Base-by-base conservation (phyloP, 2,113 vertebrate species). In the Phoxinus phoxinus region DNA sequence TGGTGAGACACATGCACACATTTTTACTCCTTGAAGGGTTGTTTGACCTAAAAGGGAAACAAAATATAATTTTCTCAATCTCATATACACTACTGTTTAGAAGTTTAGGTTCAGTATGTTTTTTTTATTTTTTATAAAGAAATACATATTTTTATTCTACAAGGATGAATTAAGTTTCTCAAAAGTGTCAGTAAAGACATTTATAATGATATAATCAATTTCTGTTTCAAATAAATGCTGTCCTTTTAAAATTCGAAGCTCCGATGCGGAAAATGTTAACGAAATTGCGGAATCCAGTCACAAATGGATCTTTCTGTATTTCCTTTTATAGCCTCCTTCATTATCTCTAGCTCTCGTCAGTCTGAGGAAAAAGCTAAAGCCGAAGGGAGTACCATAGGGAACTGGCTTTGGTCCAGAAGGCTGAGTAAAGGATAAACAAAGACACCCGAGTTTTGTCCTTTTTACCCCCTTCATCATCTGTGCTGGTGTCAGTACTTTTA, bases 1-100 rank as follows among this genome's bases (percentile, higher is more conserved):
- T 99, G 87, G 98, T 99, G 90, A 96, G 73, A 2, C 41, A 35
- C 27, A 30, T 35, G n/a, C 53, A 61, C 79, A 32, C 10, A 19
- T 9, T 19, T 25, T 17, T 56, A 81, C 23, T 3, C 71, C 2
- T 37, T n/a, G 12, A n/a, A 19, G 19, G 23, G 71, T 19, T 74
- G 27, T 8, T 30, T 12, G 65, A 37, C 53, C 48, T 59, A 17
- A n/a, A 19, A 41, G 10, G 21, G 8, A 37, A 21, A 37, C 41
- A 41, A 10, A 41, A 41, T 41, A 71, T 23, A 7, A 17, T 37
- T 71, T 71, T 3, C 1, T 67, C 3, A 3, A 35, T 23, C 21
- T 59, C 23, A 59, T 2, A 63, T 63, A 27, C 61, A 35, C 65
- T 69, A 35, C 25, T 4, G 2, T 30, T 63, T 1, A 63, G 30